These are phyloP conservation scores for Lacerta viridis DNA, from an alignment of 2,797 vertebrate species.

Conservation along the genomic window DNA sequence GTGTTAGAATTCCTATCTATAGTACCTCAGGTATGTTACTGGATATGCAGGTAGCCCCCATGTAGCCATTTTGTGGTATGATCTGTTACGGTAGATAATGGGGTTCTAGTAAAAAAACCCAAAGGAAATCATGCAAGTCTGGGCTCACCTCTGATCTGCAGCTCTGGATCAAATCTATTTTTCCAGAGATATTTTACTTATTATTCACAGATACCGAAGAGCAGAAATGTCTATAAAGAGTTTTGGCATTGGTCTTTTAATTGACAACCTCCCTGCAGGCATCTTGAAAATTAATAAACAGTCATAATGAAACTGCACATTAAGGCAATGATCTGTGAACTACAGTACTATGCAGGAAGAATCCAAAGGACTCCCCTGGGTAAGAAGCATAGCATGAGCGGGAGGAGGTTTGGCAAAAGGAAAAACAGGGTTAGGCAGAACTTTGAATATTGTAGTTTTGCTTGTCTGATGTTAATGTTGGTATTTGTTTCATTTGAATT, in stretches of 20 bases:
- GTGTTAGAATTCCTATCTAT: too few relatives aligned
- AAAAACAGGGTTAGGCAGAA: neutral
- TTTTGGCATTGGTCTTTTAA: neutral
- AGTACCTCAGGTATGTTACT: neutral
- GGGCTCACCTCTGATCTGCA: neutral
- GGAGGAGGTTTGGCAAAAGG: neutral
- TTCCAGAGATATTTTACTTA: neutral
- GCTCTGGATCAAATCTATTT: neutral
- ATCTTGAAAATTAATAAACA: constrained; percentile 2
- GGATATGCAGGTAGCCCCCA: neutral
- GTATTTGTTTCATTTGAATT: neutral
- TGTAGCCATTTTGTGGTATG: neutral
- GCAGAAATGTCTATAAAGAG: neutral
- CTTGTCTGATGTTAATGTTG: constrained; percentile 2
- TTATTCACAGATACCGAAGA: neutral
- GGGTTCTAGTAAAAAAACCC: neutral
- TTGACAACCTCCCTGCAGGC: neutral
- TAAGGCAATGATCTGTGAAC: neutral
- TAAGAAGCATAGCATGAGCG: neutral
- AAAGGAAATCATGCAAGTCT: neutral
- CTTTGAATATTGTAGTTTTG: constrained; percentile 21
- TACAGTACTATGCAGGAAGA: neutral
- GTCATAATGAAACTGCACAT: neutral
- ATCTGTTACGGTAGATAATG: neutral
- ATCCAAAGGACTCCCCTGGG: neutral